These are phyloP conservation scores for Eriocheir sinensis DNA, from an alignment of 1,140 invertebrate species.

Conservation along the genomic window DNA sequence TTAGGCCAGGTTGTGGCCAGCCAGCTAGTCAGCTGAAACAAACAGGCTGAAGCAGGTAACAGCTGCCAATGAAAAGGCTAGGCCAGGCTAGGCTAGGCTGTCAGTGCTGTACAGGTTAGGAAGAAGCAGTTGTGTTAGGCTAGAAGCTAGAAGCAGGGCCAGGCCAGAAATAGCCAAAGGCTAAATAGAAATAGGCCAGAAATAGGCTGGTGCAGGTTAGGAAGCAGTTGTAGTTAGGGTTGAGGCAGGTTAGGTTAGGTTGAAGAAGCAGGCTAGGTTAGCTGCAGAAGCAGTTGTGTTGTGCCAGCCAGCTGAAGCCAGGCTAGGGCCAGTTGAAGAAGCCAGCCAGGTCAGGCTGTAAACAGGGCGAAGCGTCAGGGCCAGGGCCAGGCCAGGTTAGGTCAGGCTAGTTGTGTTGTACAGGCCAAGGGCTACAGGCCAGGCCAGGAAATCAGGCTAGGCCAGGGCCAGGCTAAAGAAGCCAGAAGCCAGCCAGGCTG, in stretches of 20 bases:
- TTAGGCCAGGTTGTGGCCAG: neutral
- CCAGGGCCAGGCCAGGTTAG: slow-evolving; percentile 58
- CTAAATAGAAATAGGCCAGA: slow-evolving; percentile 9
- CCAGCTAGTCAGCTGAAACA: neutral
- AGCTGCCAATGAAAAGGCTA: neutral
- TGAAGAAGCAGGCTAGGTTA: neutral
- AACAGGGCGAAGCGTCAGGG: neutral
- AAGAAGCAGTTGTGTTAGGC: slow-evolving; percentile 63
- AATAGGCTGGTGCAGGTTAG: slow-evolving; percentile 8
- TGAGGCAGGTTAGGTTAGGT: slow-evolving; percentile 20
- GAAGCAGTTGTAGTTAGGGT: slow-evolving; percentile 69
- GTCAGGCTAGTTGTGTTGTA: slow-evolving; percentile 28
- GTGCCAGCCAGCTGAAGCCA: neutral
- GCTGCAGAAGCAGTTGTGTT: slow-evolving; percentile 53
- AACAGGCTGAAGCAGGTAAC: neutral
- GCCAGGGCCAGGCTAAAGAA: neutral
- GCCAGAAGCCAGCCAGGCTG: slow-evolving; percentile 61
- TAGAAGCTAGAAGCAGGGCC: slow-evolving; percentile 72
- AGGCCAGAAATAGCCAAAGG: slow-evolving; percentile 73
- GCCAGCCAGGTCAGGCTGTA: slow-evolving; percentile 10
- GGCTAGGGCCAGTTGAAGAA: slow-evolving; percentile 45
- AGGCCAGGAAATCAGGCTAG: slow-evolving; percentile 72
- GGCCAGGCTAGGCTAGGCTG: slow-evolving; percentile 44
- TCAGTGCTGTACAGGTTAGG: slow-evolving; percentile 68
- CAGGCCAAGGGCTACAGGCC: slow-evolving; percentile 65